Conservation (phyloP, 2,888 invertebrate species). For the Pristionchus arcanus region DNA sequence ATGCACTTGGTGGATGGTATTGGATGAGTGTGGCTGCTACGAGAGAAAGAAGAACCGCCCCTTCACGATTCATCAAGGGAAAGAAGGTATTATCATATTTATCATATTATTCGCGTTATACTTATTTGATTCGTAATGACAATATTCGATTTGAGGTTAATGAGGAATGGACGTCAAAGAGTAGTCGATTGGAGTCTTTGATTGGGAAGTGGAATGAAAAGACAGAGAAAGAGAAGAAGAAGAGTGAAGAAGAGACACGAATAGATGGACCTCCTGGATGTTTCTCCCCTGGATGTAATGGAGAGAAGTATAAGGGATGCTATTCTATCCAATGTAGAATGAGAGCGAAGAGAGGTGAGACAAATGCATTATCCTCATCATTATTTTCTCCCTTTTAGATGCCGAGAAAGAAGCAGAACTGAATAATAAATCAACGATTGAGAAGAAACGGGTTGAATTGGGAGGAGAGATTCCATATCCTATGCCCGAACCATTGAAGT, state of each 20-base stretch:
- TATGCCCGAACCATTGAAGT: conserved; percentile 64
- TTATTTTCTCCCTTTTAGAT: background rate
- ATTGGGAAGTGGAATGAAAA: conserved; percentile 47
- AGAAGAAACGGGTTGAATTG: conserved; percentile 51
- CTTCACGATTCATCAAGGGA: background rate
- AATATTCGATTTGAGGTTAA: background rate
- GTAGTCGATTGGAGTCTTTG: conserved; percentile 27
- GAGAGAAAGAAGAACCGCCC: background rate
- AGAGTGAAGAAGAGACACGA: conserved; percentile 4
- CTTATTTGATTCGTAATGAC: background rate
- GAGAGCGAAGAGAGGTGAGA: conserved; percentile 25
- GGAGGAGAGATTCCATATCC: conserved; percentile 71
- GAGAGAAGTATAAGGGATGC: background rate
- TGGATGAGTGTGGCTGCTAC: conserved; percentile 84
- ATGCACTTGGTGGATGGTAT: conserved; percentile 91
- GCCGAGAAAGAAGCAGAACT: conserved; percentile 46
- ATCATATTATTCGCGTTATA: background rate
- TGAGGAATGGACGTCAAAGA: conserved; percentile 49
- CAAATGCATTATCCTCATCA: background rate
- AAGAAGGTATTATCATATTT: background rate
- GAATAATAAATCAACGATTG: conserved; percentile 1
- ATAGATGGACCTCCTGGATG: conserved; percentile 28
- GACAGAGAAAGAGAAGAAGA: conserved; percentile 49
- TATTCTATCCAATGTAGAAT: conserved; percentile 54
- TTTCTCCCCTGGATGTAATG: conserved; percentile 36